A percentile compares a stretch with the other conserved stretches of the same genome.
Evolutionary conservation across 2,888 invertebrate species (phyloP).

Genomic region (Volucella bombylans): DNA sequence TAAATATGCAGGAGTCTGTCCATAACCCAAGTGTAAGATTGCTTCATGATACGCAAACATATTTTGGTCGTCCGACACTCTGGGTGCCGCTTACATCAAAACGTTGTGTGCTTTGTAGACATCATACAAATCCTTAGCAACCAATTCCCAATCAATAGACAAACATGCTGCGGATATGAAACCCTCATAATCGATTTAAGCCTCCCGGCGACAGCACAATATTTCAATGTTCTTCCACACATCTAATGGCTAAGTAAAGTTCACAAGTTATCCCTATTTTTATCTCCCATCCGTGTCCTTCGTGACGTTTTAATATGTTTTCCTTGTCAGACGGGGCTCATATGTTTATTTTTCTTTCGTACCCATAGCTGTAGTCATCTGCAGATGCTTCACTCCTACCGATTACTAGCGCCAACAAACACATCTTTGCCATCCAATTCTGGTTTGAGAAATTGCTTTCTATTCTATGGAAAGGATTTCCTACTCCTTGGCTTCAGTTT

Average conservation of each 20-base stretch:
- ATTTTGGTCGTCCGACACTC: too few species aligned
- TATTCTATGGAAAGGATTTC: background rate
- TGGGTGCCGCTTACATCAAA: too few species aligned
- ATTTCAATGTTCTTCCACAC: background rate
- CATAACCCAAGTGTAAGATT: too few species aligned
- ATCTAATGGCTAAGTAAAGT: constrained; percentile 15
- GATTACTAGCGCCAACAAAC: background rate
- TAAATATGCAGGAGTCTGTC: too few species aligned
- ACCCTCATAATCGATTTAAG: constrained; percentile 12
- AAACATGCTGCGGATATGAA: background rate
- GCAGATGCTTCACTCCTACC: background rate
- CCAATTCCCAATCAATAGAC: background rate
- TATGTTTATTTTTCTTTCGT: constrained; percentile 13
- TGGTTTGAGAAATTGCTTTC: constrained; percentile 25
- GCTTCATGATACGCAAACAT: too few species aligned
- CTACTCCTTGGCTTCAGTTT: background rate
- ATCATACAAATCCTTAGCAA: background rate
- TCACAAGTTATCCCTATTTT: constrained; percentile 1
- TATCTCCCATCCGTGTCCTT: background rate
- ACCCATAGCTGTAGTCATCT: background rate
- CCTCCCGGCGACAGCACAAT: background rate
- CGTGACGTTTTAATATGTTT: constrained; percentile 19
- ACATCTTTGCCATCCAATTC: background rate
- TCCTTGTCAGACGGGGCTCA: constrained; percentile 1
- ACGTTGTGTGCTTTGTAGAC: background rate